Conservation (phyloP, 2,888 invertebrate genomes). For the Lathronympha strigana region DNA sequence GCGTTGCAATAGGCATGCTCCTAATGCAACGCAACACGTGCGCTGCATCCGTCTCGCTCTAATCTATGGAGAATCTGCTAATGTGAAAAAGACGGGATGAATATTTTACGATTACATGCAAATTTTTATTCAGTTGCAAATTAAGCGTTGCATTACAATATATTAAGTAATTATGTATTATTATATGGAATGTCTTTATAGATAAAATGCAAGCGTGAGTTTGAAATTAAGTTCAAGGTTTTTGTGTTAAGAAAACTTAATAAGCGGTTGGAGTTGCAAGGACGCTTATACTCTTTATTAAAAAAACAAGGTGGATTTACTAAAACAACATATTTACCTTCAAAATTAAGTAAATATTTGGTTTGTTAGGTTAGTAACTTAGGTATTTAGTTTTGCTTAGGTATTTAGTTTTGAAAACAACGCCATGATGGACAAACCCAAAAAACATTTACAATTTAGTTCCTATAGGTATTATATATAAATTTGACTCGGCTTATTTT, state of each 20-base stretch:
- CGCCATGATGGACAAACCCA: no score
- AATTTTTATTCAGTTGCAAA: conserved; percentile 81
- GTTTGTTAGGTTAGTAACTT: no score
- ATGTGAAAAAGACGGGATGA: conserved; percentile 60
- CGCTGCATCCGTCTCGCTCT: conserved; percentile 57
- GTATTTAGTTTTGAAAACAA: no score
- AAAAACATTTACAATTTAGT: no score
- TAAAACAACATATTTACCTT: no score
- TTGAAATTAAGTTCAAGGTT: conserved; percentile 49
- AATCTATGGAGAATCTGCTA: conserved; percentile 7
- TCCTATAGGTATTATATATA: no score
- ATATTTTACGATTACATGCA: conserved; percentile 73
- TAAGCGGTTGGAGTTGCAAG: background rate
- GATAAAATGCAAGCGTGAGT: conserved; percentile 51
- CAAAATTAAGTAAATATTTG: no score
- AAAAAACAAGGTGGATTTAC: background rate
- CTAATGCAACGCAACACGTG: conserved; percentile 62
- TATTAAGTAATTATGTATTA: conserved; percentile 76
- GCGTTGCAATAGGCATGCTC: conserved; percentile 80
- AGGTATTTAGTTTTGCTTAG: no score
- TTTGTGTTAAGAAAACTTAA: conserved; percentile 16
- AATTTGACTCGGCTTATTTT: no score
- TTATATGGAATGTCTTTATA: conserved; percentile 58
- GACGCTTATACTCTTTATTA: background rate
- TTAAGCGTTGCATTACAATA: conserved; percentile 67